phyloP scores from a whole-genome alignment of 1,140 invertebrate species.

The Aphelinus atriplicis region DNA sequence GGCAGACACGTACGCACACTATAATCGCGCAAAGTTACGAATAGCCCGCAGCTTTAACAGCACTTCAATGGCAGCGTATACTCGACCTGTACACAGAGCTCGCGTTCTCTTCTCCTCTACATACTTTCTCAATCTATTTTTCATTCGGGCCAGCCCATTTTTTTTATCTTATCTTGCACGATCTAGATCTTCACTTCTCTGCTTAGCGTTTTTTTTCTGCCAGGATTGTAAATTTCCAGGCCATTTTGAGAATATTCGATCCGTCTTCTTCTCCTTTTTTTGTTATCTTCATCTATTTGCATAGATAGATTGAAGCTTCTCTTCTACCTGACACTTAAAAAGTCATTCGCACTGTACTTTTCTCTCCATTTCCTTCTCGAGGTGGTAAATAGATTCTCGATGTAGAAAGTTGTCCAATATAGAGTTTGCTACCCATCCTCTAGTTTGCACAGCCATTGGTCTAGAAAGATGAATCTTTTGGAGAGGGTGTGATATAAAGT shows the following conservation, averaged over 20 bases:
- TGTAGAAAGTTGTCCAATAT: constrained; percentile 17
- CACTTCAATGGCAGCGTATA: constrained; percentile 10
- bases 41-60: constrained; percentile 25
- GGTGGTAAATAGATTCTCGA: constrained; percentile 19
- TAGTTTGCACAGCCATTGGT: background rate
- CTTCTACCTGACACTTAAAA: constrained; percentile 12
- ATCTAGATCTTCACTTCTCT: no score
- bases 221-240: no score
- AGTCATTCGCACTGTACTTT: constrained; percentile 19
- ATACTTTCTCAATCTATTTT: background rate
- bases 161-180: background rate
- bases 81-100: background rate
- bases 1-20: background rate
- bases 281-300: constrained; percentile 10
- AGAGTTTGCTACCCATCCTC: background rate
- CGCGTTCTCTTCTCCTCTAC: no score
- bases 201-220: no score
- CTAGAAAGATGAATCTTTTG: constrained; percentile 24
- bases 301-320: no score
- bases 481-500: background rate
- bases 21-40: constrained; percentile 15
- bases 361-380: constrained; percentile 24
- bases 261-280: background rate
- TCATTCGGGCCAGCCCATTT: background rate
- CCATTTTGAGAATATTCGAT: no score